phyloP scores from a whole-genome alignment of 2,113 vertebrate genomes.

The Tetrax tetrax region DNA sequence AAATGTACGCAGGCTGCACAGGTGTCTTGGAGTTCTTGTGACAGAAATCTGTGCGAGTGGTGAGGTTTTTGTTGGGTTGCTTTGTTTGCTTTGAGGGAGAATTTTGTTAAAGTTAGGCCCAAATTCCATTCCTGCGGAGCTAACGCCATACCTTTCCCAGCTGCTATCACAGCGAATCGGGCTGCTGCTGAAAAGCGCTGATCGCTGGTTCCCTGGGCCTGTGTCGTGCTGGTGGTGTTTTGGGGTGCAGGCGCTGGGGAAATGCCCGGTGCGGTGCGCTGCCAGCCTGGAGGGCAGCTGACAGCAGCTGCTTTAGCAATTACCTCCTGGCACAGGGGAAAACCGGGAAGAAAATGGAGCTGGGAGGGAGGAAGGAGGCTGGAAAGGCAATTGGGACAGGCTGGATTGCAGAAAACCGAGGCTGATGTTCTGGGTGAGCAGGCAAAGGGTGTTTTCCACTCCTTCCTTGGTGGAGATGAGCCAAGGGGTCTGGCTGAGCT shows the following conservation, averaged over 20 bases:
- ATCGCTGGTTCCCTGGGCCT: accelerated
- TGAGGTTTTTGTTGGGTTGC: background rate
- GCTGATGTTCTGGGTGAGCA: background rate
- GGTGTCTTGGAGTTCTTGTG: background rate
- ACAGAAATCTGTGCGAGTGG: background rate
- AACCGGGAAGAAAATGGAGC: background rate
- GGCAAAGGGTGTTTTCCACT: conserved; percentile 39
- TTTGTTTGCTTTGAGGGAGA: background rate
- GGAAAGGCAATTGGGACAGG: background rate
- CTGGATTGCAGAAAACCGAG: background rate
- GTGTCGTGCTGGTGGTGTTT: accelerated
- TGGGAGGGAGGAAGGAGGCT: background rate
- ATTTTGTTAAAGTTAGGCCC: background rate
- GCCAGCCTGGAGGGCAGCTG: background rate
- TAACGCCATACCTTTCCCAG: background rate
- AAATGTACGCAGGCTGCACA: accelerated
- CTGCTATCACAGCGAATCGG: background rate
- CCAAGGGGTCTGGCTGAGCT: conserved; percentile 55
- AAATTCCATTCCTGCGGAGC: background rate
- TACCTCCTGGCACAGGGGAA: background rate
- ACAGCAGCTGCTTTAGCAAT: background rate
- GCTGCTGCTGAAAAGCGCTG: accelerated
- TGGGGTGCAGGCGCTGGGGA: background rate
- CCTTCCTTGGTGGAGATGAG: conserved; percentile 32
- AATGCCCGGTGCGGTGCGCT: accelerated